Evolutionary conservation across 2,888 invertebrate species (phyloP).

Genomic region (Microplitis manilae): DNA sequence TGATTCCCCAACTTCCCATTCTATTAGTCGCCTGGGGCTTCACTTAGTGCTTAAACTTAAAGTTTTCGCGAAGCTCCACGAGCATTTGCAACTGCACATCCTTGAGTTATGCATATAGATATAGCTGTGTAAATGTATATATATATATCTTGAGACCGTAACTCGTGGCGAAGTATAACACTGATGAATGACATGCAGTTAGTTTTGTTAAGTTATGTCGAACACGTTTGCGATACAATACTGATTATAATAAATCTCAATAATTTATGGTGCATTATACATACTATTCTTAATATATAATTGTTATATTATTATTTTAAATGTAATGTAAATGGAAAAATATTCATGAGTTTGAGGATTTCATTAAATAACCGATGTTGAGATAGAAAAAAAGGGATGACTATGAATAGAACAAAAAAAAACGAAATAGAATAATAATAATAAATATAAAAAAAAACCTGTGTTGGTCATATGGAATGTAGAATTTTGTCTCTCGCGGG

Average conservation of each 20-base stretch:
- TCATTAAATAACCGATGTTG: too few relatives aligned
- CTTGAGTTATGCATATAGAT: constrained; percentile 4
- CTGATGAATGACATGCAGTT: constrained; percentile 15
- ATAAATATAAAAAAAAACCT: background rate
- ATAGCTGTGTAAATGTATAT: constrained; percentile 1
- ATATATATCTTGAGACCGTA: background rate
- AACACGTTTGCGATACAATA: background rate
- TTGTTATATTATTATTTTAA: too few relatives aligned
- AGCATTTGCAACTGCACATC: constrained; percentile 6
- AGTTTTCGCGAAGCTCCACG: constrained; percentile 19
- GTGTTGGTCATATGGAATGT: background rate
- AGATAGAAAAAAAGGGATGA: background rate
- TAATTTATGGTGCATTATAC: background rate
- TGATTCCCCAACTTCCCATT: constrained; percentile 43
- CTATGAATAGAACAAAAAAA: background rate
- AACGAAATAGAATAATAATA: background rate
- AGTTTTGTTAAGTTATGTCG: constrained; percentile 6
- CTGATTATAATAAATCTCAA: background rate
- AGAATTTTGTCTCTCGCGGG: background rate
- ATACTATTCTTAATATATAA: background rate
- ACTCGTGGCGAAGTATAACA: constrained; percentile 13
- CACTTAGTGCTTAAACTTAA: constrained; percentile 22
- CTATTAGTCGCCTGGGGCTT: constrained; percentile 27
- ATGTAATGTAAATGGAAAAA: too few relatives aligned
- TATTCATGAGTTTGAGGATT: too few relatives aligned